Base-by-base conservation (phyloP, 2,113 vertebrate species). In the Lynx canadensis region DNA sequence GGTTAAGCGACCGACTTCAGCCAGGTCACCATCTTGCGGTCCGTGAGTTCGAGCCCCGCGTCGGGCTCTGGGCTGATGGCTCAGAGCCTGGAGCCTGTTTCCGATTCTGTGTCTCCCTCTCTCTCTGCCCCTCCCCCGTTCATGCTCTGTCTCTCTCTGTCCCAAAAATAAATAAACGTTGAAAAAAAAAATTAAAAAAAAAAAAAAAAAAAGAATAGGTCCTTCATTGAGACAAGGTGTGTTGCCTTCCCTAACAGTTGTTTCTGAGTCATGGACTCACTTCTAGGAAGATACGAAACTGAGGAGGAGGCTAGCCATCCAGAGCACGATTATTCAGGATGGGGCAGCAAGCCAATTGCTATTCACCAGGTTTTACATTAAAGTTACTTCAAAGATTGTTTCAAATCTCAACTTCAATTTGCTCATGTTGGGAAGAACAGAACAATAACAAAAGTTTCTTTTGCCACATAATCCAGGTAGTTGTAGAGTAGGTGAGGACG, bases 351-450 rank as follows among this genome's bases (percentile, higher is more conserved):
- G 10, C 8, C 4, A 21, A 5, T 69, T 85, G 27, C 7, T 95
- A 85, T 87, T 85, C n/a, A 65, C 38, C 60, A 52, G 5, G 10
- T 36, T 85, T 94, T n/a, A 3, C 18, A 66, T 65, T 82, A 52
- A 15, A 84, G 80, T 87, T 66, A 48, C 27, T 41, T 92, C 15
- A 80, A 88, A 60, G 50, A 83, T 25, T 69, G 1, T 84, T 94
- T 94, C 27, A 80, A 45, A 89, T 83, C 5, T 95, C 86, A 68
- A 60, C 33, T 96, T 97, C 76, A 27, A 71, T 89, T 83, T 89
- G 60, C 33, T 25, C 23, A n/a, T 76, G 23, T 83, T 87, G n/a
- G 2, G 33, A 92, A 89, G 3, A 68, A 50, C 1, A 87, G 41
- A 86, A 31, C 8, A 68, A 55, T 13, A 45, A 36, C 31, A 76